Percentiles rank a stretch among this genome's conserved stretches.
Evolutionary conservation across 2,888 invertebrate genomes (phyloP).

Genomic region (Anagyrus pseudococci): DNA sequence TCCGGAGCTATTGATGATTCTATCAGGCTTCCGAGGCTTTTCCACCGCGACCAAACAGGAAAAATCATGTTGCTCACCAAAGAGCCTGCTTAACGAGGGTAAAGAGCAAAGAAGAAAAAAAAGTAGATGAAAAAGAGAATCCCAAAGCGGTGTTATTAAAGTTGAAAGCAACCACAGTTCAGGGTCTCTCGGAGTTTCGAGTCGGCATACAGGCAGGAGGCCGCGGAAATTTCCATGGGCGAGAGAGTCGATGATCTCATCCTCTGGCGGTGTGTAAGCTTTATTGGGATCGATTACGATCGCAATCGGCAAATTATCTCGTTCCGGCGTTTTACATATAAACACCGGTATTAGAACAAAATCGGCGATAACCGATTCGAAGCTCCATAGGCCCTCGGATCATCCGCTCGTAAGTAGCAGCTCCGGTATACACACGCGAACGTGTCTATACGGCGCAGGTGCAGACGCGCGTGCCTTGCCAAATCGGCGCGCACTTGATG

Average conservation of each 20-base stretch:
- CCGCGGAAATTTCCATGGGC: conserved; percentile 33
- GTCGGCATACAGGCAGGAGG: not conserved
- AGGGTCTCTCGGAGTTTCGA: too few relatives aligned
- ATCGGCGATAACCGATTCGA: conserved; percentile 11
- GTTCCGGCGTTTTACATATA: conserved; percentile 39
- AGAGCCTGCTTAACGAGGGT: too few relatives aligned
- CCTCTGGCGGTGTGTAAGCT: conserved; percentile 33
- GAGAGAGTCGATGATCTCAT: conserved; percentile 27
- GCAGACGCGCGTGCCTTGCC: not conserved
- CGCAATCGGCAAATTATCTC: conserved; percentile 35
- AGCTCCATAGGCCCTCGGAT: too few relatives aligned
- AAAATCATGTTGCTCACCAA: conserved; percentile 18
- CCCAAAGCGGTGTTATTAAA: conserved; percentile 19
- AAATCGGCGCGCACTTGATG: too few relatives aligned
- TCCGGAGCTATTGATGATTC: too few relatives aligned
- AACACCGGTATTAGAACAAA: conserved; percentile 37
- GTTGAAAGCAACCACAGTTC: conserved; percentile 22
- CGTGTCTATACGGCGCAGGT: conserved; percentile 22
- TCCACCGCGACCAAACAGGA: conserved; percentile 11
- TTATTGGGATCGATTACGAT: conserved; percentile 36
- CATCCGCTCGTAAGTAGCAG: not conserved
- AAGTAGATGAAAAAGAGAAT: not conserved
- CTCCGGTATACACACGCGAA: not conserved
- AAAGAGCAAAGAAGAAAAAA: not conserved
- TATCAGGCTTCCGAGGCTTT: too few relatives aligned